Percentiles rank a stretch among this genome's conserved stretches.
phyloP scores from a whole-genome alignment of 2,113 vertebrate genomes.

The Notiomystis cincta region DNA sequence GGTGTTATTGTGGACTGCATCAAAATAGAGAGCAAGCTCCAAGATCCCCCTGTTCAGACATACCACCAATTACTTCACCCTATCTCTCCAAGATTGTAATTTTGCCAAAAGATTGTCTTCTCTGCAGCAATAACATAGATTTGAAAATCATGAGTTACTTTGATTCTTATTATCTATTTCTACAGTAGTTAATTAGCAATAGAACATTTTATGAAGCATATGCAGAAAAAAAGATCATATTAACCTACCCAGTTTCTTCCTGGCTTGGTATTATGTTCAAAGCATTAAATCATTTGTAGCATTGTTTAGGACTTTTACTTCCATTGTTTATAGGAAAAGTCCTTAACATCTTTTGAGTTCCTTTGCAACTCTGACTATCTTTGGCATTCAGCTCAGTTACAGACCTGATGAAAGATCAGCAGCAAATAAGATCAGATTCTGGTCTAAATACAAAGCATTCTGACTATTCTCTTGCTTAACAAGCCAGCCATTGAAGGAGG shows the following conservation, averaged over 20 bases:
- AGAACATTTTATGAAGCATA: neutral
- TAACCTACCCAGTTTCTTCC: neutral
- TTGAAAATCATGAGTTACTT: neutral
- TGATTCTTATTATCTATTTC: neutral
- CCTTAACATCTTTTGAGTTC: neutral
- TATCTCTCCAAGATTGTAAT: neutral
- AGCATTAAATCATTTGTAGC: neutral
- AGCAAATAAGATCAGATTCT: neutral
- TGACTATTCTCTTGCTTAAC: neutral
- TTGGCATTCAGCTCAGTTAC: neutral
- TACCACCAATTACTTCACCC: neutral
- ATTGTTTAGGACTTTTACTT: neutral
- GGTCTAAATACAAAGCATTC: neutral
- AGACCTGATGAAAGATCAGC: neutral
- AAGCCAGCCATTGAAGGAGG: neutral
- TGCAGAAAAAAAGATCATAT: neutral
- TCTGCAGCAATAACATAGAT: neutral
- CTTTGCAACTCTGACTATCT: neutral
- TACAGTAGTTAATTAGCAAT: neutral
- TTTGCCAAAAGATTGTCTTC: neutral
- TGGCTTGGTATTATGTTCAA: neutral
- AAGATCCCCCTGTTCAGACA: neutral
- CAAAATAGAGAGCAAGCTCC: neutral
- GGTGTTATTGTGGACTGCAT: neutral
- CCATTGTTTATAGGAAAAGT: neutral